A percentile compares a stretch with the other conserved stretches of the same genome.
Evolutionary conservation across 2,797 vertebrate species (phyloP).

Genomic region (Menidia menidia): DNA sequence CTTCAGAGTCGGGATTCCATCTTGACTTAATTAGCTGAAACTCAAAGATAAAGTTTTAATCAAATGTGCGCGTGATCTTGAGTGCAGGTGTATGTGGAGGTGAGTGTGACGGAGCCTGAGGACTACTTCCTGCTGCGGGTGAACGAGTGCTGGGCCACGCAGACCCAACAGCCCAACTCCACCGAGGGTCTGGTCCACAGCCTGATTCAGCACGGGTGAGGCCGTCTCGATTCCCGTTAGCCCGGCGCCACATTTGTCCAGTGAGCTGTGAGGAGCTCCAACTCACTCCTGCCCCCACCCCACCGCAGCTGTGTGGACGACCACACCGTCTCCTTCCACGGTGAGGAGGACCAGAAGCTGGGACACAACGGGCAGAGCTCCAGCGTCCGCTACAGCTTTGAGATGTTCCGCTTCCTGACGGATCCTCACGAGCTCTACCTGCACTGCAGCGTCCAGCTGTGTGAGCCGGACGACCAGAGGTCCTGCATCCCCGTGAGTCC

Average conservation of each 20-base stretch:
- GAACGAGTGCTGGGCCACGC: constrained; percentile 81
- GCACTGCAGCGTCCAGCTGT: constrained; percentile 82
- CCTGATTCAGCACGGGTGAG: constrained; percentile 77
- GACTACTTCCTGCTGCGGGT: constrained; percentile 79
- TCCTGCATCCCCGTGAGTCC: constrained; percentile 78
- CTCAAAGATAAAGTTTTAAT: too few relatives aligned
- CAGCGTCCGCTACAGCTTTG: constrained; percentile 76
- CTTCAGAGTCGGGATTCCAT: too few relatives aligned
- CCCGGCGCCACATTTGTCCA: too few relatives aligned
- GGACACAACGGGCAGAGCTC: constrained; percentile 64
- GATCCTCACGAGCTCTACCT: constrained; percentile 77
- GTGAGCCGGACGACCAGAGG: constrained; percentile 64
- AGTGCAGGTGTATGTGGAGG: constrained; percentile 76
- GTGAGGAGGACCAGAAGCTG: neutral
- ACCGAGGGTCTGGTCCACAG: constrained; percentile 55
- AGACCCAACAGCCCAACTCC: constrained; percentile 52
- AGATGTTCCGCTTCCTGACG: constrained; percentile 78
- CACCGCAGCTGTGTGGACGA: constrained; percentile 75
- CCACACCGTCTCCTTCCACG: constrained; percentile 66
- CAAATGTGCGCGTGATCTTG: too few relatives aligned
- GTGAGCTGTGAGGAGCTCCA: neutral
- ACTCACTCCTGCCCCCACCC: neutral
- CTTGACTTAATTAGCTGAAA: too few relatives aligned
- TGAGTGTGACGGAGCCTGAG: constrained; percentile 68
- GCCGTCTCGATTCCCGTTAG: neutral